phyloP scores from a whole-genome alignment of 2,888 invertebrate species.

The Spodoptera picta region DNA sequence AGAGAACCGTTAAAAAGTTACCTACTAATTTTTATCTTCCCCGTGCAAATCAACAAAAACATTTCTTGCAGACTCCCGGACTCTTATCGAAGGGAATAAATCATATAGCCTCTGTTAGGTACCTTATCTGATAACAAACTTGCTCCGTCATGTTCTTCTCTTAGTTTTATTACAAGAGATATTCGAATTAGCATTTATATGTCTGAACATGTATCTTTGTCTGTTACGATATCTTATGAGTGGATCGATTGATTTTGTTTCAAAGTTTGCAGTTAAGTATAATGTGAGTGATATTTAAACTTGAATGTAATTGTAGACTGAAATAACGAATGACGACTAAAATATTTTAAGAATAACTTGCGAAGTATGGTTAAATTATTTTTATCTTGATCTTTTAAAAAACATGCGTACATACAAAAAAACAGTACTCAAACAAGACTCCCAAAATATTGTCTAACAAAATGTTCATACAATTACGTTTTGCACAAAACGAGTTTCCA shows the following conservation, averaged over 20 bases:
- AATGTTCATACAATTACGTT: neutral
- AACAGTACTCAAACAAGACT: too few species aligned
- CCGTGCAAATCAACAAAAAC: constrained; percentile 57
- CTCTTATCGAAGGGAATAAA: constrained; percentile 75
- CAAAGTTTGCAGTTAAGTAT: neutral
- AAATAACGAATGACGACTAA: too few species aligned
- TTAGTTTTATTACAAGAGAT: constrained; percentile 52
- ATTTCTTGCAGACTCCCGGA: constrained; percentile 49
- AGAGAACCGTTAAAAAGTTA: constrained; percentile 36
- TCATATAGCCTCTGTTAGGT: constrained; percentile 66
- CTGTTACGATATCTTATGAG: constrained; percentile 16
- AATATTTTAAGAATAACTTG: too few species aligned
- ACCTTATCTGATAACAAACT: constrained; percentile 61
- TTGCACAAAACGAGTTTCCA: too few species aligned
- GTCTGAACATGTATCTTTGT: constrained; percentile 40
- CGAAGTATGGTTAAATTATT: too few species aligned
- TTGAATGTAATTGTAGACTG: too few species aligned
- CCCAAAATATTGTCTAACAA: neutral
- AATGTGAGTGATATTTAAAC: neutral
- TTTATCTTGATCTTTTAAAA: too few species aligned
- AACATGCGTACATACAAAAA: too few species aligned
- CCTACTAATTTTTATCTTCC: constrained; percentile 49
- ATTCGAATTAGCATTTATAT: constrained; percentile 53
- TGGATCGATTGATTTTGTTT: constrained; percentile 6
- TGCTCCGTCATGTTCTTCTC: constrained; percentile 58